A percentile compares a stretch with the other conserved stretches of the same genome.
phyloP scores from a whole-genome alignment of 2,888 invertebrate species.

The Polia nebulosa region DNA sequence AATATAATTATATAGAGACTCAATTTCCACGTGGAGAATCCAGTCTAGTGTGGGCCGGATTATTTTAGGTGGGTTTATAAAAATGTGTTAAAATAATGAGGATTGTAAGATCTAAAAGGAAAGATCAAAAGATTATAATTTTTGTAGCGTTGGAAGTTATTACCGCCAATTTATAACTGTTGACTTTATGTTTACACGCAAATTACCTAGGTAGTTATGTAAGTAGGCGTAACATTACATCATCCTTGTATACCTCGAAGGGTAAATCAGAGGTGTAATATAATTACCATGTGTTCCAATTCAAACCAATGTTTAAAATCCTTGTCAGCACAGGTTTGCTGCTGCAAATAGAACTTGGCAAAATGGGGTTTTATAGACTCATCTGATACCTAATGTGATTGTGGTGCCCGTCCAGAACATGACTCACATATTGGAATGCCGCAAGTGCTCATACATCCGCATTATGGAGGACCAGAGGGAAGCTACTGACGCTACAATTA shows the following conservation, averaged over 20 bases:
- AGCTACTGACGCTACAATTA: no score
- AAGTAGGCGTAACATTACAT: not conserved
- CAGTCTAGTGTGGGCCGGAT: slow-evolving; percentile 35
- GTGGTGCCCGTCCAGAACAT: no score
- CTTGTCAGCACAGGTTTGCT: no score
- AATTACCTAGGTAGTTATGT: slow-evolving; percentile 3
- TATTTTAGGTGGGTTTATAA: slow-evolving; percentile 38
- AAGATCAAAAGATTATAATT: slow-evolving; percentile 38
- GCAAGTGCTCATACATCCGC: no score
- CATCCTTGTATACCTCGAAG: no score
- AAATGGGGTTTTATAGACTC: no score
- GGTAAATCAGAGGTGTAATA: not conserved
- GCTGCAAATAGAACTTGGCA: no score
- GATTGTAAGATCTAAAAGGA: slow-evolving; percentile 38
- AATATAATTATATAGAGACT: not conserved
- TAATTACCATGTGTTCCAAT: not conserved
- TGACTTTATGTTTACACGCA: not conserved
- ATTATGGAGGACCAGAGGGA: no score
- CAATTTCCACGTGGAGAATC: slow-evolving; percentile 11
- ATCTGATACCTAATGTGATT: no score
- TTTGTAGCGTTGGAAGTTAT: slow-evolving; percentile 12
- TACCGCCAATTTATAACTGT: slow-evolving; percentile 6
- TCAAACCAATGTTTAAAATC: no score
- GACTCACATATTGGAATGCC: no score
- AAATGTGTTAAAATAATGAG: slow-evolving; percentile 41